Evolutionary conservation across 2,797 vertebrate species (phyloP).

Genomic region (Anolis apletophallus): DNA sequence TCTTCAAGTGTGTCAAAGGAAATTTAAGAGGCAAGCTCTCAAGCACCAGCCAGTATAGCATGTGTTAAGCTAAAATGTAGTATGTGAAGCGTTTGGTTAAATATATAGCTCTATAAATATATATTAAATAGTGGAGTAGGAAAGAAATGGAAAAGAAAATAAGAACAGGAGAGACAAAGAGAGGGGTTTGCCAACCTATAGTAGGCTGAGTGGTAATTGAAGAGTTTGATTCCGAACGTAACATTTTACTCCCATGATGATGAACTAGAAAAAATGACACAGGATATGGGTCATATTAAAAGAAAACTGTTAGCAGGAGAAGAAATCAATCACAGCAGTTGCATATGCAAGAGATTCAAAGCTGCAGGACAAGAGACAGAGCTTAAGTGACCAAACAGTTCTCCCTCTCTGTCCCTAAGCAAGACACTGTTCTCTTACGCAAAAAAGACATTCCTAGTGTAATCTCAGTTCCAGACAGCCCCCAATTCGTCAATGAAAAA

Average conservation of each 20-base stretch:
- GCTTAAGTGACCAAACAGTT: constrained; percentile 63
- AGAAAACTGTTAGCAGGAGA: constrained; percentile 86
- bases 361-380: constrained; percentile 66
- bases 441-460: neutral
- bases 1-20: constrained; percentile 64
- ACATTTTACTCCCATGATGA: constrained; percentile 99
- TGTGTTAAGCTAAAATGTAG: constrained; percentile 75
- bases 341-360: constrained; percentile 73
- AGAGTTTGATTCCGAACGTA: constrained; percentile 99
- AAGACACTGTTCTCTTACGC: constrained; percentile 24
- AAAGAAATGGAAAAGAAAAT: constrained; percentile 75
- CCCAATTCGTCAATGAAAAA: neutral
- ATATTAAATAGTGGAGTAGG: constrained; percentile 80
- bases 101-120: constrained; percentile 65
- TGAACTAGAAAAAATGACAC: constrained; percentile 98
- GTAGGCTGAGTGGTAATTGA: constrained; percentile 99
- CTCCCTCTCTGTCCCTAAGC: constrained; percentile 5
- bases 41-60: constrained; percentile 77
- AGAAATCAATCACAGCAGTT: constrained; percentile 82
- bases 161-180: constrained; percentile 82
- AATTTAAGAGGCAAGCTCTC: constrained; percentile 64
- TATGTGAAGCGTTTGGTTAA: constrained; percentile 72
- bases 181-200: constrained; percentile 99
- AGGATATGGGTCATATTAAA: constrained; percentile 86
- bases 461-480: constrained; percentile 18